A percentile compares a stretch with the other conserved stretches of the same genome.
phyloP scores from a whole-genome alignment of 2,888 invertebrate genomes.

The Ochropacha duplaris region DNA sequence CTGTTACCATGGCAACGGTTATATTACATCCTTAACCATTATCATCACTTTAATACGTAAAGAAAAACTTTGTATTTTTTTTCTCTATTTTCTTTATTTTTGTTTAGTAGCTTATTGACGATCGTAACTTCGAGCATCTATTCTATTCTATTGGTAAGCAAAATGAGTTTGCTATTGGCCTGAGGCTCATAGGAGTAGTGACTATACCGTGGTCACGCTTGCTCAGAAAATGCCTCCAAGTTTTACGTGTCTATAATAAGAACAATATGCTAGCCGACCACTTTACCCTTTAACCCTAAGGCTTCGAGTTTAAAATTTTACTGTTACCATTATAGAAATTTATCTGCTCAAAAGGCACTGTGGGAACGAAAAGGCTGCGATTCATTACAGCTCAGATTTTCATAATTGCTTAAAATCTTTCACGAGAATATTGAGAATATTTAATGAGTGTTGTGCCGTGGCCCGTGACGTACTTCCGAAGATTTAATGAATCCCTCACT shows the following conservation, averaged over 20 bases:
- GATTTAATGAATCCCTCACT: constrained; percentile 61
- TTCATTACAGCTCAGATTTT: constrained; percentile 16
- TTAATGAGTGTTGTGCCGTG: constrained; percentile 40
- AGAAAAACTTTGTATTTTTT: too few relatives aligned
- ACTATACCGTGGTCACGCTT: too few relatives aligned
- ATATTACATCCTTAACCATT: too few relatives aligned
- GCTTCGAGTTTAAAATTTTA: not conserved
- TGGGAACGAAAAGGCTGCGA: not conserved
- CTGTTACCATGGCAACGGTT: too few relatives aligned
- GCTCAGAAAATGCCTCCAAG: not conserved
- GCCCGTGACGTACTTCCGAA: constrained; percentile 48
- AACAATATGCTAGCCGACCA: not conserved
- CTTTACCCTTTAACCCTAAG: not conserved
- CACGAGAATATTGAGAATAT: constrained; percentile 24
- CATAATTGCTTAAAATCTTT: constrained; percentile 24
- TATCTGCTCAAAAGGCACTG: not conserved
- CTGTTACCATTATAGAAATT: not conserved
- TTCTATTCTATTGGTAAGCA: too few relatives aligned
- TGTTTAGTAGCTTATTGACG: too few relatives aligned
- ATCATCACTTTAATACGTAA: too few relatives aligned
- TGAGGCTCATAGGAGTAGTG: too few relatives aligned
- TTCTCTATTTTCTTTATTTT: too few relatives aligned
- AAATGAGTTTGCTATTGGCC: too few relatives aligned
- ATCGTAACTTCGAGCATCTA: too few relatives aligned
- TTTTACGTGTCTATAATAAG: not conserved